Evolutionary conservation across 2,888 invertebrate genomes (phyloP).

Genomic region (Ochropleura plecta): DNA sequence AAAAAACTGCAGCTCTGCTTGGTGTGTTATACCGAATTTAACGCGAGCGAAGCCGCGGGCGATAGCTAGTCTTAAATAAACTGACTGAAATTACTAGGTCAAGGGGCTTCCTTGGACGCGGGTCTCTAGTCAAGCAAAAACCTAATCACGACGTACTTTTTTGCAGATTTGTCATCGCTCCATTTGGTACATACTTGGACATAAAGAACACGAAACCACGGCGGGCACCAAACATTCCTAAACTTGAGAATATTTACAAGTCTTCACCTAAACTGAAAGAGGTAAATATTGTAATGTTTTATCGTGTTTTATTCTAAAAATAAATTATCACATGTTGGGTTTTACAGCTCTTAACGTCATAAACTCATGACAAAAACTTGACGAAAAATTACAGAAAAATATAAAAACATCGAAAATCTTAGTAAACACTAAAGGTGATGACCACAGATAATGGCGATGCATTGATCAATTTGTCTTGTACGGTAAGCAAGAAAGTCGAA

Average conservation of each 20-base stretch:
- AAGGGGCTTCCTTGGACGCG: slow-evolving; percentile 16
- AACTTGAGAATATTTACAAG: slow-evolving; percentile 94
- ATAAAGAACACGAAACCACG: slow-evolving; percentile 94
- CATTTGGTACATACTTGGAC: slow-evolving; percentile 94
- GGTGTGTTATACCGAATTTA: too few relatives aligned
- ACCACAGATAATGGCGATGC: not conserved
- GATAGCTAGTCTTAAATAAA: not conserved
- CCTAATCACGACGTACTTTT: slow-evolving; percentile 28
- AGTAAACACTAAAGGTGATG: not conserved
- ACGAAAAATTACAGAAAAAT: not conserved
- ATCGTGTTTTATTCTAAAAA: slow-evolving; percentile 13
- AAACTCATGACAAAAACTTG: not conserved
- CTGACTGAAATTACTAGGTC: slow-evolving; percentile 28
- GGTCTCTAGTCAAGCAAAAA: slow-evolving; percentile 34
- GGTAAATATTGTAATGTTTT: slow-evolving; percentile 82
- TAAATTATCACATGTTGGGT: slow-evolving; percentile 5
- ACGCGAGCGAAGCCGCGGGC: too few relatives aligned
- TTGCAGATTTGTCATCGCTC: slow-evolving; percentile 94
- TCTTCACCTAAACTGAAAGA: slow-evolving; percentile 93
- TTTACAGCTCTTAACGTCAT: slow-evolving; percentile 11
- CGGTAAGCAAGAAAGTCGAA: not conserved
- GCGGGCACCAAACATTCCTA: slow-evolving; percentile 93
- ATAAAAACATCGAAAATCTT: slow-evolving; percentile 4
- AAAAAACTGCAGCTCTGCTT: too few relatives aligned
- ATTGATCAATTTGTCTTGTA: not conserved